Conservation (phyloP, 2,888 invertebrate genomes). For the Tanypteryx hageni region DNA sequence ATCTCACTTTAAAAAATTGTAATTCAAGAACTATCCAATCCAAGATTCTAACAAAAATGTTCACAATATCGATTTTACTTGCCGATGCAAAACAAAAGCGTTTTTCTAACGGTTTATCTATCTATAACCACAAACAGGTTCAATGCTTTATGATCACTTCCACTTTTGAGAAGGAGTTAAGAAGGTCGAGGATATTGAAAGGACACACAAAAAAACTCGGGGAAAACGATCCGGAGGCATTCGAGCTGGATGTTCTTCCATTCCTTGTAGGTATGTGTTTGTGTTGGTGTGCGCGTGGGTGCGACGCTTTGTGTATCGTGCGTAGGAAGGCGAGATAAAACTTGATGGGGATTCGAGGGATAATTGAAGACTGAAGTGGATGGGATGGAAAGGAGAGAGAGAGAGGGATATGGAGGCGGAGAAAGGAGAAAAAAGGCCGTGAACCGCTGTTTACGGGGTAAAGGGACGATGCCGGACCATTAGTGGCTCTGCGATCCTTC, state of each 20-base stretch:
- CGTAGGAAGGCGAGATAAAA: neutral
- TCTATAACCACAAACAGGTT: no score
- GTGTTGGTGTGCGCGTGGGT: neutral
- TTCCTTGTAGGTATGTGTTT: neutral
- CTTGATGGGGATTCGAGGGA: conserved; percentile 20
- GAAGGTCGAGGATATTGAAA: neutral
- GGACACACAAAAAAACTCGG: neutral
- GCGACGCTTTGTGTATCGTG: neutral
- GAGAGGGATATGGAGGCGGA: neutral
- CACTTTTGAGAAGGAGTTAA: neutral
- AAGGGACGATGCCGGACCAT: neutral
- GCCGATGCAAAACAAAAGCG: no score
- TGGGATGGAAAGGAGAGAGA: neutral
- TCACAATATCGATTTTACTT: no score
- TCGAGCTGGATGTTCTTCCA: neutral
- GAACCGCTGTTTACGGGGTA: neutral
- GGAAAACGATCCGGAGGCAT: neutral
- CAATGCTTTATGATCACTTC: no score
- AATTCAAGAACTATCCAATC: no score
- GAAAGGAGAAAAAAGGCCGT: neutral
- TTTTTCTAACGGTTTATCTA: no score
- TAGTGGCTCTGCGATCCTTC: neutral
- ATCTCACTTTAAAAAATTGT: no score
- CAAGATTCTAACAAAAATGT: no score
- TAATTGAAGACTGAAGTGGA: conserved; percentile 21